These are phyloP conservation scores for Epinotia bilunana DNA, from an alignment of 2,888 invertebrate species.

Conservation along the genomic window DNA sequence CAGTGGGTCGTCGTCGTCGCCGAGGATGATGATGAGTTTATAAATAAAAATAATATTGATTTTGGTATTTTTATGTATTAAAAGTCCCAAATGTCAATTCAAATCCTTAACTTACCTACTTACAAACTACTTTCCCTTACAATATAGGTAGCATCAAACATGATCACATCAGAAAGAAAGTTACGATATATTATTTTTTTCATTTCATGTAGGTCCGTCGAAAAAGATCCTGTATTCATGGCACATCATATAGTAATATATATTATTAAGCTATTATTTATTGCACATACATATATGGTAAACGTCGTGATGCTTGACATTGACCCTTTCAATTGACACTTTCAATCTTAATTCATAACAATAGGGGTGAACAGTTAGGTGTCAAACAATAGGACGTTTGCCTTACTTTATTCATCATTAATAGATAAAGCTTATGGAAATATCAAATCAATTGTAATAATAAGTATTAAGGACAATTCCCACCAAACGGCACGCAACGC, in stretches of 20 bases:
- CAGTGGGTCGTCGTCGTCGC: no score
- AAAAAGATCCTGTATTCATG: slow-evolving; percentile 2
- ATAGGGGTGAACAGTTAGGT: no score
- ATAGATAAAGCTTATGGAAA: not conserved
- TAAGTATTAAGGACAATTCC: not conserved
- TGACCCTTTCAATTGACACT: no score
- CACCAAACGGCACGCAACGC: no score
- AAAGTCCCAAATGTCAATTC: slow-evolving; percentile 14
- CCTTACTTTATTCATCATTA: not conserved
- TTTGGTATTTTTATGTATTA: not conserved
- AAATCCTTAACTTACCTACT: slow-evolving; percentile 1
- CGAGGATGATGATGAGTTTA: not conserved
- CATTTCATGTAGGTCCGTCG: not conserved
- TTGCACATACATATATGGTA: slow-evolving; percentile 12
- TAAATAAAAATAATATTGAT: not conserved
- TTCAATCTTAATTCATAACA: no score
- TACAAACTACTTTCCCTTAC: slow-evolving; percentile 4
- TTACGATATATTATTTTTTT: not conserved
- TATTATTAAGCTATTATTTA: slow-evolving; percentile 5
- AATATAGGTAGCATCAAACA: slow-evolving; percentile 3
- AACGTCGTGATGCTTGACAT: no score
- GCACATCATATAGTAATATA: slow-evolving; percentile 8
- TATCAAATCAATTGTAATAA: not conserved
- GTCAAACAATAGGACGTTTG: no score
- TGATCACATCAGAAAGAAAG: slow-evolving; percentile 1